Base-by-base conservation (phyloP, 2,113 vertebrate genomes). In the Rhinoptilus africanus region DNA sequence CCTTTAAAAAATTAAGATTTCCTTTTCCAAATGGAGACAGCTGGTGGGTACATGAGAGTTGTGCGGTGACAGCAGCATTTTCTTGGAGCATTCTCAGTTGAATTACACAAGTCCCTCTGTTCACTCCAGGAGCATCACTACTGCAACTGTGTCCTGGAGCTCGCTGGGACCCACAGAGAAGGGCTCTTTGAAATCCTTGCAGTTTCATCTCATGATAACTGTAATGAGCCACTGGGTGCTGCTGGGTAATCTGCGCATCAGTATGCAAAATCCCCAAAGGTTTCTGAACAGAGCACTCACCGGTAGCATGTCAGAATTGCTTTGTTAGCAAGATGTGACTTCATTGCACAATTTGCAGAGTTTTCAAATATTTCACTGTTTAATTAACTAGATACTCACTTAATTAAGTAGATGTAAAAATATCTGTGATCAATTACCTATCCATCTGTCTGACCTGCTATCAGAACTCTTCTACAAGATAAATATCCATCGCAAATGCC, bases 11-110 rank as follows among this genome's bases (percentile, higher is more conserved):
- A 24, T 2, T 20, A 82, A 78, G 84, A 84, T 59, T 92, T 8
- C 73, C 34, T 80, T 95, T 97, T 94, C 94, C 82, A 93, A 94
- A 92, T 51, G 77, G 75, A 88, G 87, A 67, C 87, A 96, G 93
- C 86, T 96, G 77, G 94, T 95, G 63, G 37, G 60, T 93, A 83
- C 43, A 89, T 43, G 82, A 82, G 63, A 77, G 26, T 39, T 78
- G 62, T 59, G 45, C 68, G 69, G 91, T 53, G 81, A 86, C 81
- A 86, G 81, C 77, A 93, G 57, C 63, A 62, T 93, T 84, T 97
- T 95, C 89, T 89, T 89, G 77, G 72, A 94, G 68, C 45, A 37
- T 74, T 85, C 79, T 90, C 82, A 77, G 6, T 10, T 28, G 60
- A 94, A 78, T 93, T 75, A 69, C n/a, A 82, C 41, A 74, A 86